These are phyloP conservation scores for Margaritifera margaritifera DNA, from an alignment of 2,888 invertebrate species.

Conservation along the genomic window DNA sequence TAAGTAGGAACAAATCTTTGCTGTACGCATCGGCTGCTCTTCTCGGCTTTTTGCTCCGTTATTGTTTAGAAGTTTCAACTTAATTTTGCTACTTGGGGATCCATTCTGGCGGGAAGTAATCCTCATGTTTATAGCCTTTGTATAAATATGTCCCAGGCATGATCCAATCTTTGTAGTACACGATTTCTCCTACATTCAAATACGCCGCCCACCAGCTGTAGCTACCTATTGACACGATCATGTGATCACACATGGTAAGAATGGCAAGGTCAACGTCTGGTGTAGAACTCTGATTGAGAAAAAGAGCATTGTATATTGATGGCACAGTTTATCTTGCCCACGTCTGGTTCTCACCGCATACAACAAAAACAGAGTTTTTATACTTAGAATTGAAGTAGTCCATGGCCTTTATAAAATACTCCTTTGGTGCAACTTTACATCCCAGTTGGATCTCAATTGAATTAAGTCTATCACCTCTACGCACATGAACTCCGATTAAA, in stretches of 20 bases:
- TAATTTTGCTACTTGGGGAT: neutral
- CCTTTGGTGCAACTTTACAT: constrained; percentile 8
- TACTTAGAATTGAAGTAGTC: constrained; percentile 7
- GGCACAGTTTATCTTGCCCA: constrained; percentile 1
- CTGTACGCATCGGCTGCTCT: too few relatives aligned
- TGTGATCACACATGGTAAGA: constrained; percentile 61
- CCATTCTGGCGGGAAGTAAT: constrained; percentile 14
- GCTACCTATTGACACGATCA: constrained; percentile 66
- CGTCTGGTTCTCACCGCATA: constrained; percentile 13
- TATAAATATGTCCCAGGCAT: constrained; percentile 9
- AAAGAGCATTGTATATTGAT: too few relatives aligned
- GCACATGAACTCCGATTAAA: constrained; percentile 13
- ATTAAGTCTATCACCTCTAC: constrained; percentile 14
- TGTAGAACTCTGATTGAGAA: neutral
- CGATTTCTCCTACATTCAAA: constrained; percentile 40
- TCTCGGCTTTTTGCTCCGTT: too few relatives aligned
- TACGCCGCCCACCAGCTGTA: constrained; percentile 56
- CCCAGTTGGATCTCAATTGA: constrained; percentile 1
- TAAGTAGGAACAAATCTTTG: too few relatives aligned
- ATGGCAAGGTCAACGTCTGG: constrained; percentile 20
- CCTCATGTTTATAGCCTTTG: constrained; percentile 6
- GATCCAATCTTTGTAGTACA: constrained; percentile 11
- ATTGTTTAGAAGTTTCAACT: too few relatives aligned
- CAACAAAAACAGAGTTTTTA: constrained; percentile 14
- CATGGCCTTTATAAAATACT: constrained; percentile 12